Conservation (phyloP, 2,797 vertebrate species). For the Microtus californicus region DNA sequence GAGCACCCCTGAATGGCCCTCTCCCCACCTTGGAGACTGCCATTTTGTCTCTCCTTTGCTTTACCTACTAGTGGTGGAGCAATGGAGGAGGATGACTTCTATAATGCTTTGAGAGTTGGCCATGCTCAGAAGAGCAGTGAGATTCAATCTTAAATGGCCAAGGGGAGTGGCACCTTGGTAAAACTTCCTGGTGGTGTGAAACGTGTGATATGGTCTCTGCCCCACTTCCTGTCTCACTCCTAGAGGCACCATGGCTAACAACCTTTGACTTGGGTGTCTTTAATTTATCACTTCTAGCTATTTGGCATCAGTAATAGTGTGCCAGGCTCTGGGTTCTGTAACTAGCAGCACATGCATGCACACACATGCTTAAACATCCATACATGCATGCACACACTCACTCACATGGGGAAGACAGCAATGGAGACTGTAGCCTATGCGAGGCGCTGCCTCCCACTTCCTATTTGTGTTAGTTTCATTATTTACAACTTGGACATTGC, state of each 20-base stretch:
- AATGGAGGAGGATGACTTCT: not conserved
- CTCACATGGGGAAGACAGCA: not conserved
- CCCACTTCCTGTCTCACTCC: not conserved
- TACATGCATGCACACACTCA: not conserved
- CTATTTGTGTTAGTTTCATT: not conserved
- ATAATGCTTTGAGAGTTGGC: not conserved
- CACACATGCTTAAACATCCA: not conserved
- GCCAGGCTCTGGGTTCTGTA: not conserved
- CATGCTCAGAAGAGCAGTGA: not conserved
- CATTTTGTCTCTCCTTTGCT: not conserved
- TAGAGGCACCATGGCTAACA: not conserved
- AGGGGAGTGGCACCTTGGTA: not conserved
- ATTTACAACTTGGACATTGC: not conserved
- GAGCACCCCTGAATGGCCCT: not conserved
- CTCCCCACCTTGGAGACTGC: not conserved
- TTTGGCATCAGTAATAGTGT: not conserved
- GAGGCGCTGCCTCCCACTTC: not conserved
- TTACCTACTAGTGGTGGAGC: accelerated
- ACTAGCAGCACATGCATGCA: not conserved
- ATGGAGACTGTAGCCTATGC: not conserved
- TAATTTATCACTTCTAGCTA: not conserved
- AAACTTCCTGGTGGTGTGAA: not conserved
- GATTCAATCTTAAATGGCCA: not conserved
- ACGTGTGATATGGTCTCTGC: too few species aligned
- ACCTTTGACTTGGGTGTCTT: not conserved